phyloP scores from a whole-genome alignment of 2,888 invertebrate species.

The Agrochola lychnidis region DNA sequence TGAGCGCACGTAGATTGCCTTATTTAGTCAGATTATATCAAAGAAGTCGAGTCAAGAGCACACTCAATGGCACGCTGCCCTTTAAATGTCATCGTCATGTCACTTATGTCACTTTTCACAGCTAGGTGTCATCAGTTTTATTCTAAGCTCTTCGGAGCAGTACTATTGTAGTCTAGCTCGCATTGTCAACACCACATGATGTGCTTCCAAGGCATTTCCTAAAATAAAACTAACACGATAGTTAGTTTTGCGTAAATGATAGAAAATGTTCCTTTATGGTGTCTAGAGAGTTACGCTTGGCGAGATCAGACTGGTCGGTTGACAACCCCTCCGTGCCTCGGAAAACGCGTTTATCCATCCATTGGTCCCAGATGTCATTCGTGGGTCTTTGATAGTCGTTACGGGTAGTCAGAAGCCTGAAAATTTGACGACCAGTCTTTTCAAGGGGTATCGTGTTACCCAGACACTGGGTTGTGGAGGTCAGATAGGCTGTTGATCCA shows the following conservation, averaged over 20 bases:
- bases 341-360: too few species aligned
- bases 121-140: slow-evolving; percentile 48
- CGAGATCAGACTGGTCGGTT: too few species aligned
- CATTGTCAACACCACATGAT: slow-evolving; percentile 13
- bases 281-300: not conserved
- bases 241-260: not conserved
- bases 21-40: not conserved
- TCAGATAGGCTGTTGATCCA: too few species aligned
- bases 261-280: not conserved
- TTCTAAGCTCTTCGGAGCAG: slow-evolving; percentile 12
- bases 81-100: slow-evolving; percentile 27
- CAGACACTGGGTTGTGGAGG: too few species aligned
- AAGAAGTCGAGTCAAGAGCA: not conserved
- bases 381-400: too few species aligned
- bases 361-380: too few species aligned
- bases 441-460: too few species aligned
- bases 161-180: slow-evolving; percentile 29
- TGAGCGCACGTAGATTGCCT: not conserved
- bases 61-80: slow-evolving; percentile 23
- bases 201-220: slow-evolving; percentile 41
- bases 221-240: slow-evolving; percentile 48
- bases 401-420: too few species aligned
- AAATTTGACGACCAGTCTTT: too few species aligned
- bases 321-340: too few species aligned
- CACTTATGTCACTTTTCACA: slow-evolving; percentile 39